These are phyloP conservation scores for Diprion similis DNA, from an alignment of 1,140 invertebrate genomes.

Conservation along the genomic window DNA sequence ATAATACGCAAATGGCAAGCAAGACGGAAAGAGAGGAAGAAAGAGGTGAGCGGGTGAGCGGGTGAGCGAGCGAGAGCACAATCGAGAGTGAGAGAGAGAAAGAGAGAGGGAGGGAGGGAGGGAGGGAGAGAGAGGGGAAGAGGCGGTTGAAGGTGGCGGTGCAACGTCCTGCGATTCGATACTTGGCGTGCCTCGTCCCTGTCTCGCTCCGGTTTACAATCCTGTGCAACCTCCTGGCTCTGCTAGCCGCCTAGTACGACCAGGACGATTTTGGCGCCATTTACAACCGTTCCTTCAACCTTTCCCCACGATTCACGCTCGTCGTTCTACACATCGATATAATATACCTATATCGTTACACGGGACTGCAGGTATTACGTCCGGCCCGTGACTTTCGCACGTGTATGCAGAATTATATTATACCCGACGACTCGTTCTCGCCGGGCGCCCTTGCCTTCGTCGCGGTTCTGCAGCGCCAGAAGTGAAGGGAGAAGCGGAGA, in stretches of 20 bases:
- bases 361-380: no score
- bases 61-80: no score
- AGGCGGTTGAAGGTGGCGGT: constrained; percentile 4
- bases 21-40: not conserved
- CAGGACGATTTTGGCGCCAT: constrained; percentile 54
- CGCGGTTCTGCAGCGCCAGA: no score
- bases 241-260: constrained; percentile 49
- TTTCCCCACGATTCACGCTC: no score
- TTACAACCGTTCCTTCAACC: not conserved
- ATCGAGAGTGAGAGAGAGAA: no score
- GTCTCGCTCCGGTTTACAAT: constrained; percentile 40
- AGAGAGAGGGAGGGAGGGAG: constrained; percentile 15
- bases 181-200: constrained; percentile 19
- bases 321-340: no score
- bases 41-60: not conserved
- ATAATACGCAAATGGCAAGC: not conserved
- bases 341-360: no score
- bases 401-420: no score
- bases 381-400: no score
- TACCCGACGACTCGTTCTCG: no score
- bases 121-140: constrained; percentile 17
- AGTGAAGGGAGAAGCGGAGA: no score
- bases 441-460: no score
- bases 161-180: constrained; percentile 34
- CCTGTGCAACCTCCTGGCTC: constrained; percentile 54